A percentile compares a stretch with the other conserved stretches of the same genome.
These are phyloP conservation scores for Mythimna lalbum DNA, from an alignment of 2,888 invertebrate genomes.

Conservation along the genomic window DNA sequence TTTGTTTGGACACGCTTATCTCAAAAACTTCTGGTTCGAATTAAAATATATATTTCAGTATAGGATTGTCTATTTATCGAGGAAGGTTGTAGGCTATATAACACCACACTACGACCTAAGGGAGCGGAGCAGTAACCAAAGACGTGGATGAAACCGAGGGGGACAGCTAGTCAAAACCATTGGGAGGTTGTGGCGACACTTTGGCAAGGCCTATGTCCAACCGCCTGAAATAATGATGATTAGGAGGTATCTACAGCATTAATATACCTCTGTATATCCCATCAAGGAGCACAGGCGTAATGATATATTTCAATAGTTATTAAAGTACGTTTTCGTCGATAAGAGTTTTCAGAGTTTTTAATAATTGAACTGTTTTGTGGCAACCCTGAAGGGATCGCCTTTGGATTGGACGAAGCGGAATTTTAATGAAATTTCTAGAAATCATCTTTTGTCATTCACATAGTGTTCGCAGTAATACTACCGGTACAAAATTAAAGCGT, in stretches of 20 bases:
- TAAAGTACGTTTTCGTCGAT: not conserved
- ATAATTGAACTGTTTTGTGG: constrained; percentile 38
- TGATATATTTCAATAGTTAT: not conserved
- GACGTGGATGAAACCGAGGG: no score
- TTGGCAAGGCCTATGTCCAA: no score
- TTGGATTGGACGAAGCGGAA: constrained; percentile 85
- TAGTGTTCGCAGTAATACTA: constrained; percentile 57
- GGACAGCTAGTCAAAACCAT: not conserved
- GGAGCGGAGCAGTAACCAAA: no score
- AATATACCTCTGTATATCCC: not conserved
- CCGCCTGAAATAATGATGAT: no score
- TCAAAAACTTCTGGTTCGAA: no score
- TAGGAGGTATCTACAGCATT: not conserved
- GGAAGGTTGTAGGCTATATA: no score
- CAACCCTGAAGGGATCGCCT: constrained; percentile 78
- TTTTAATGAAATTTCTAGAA: constrained; percentile 88
- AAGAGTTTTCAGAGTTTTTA: not conserved
- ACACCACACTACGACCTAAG: no score
- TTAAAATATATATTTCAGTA: no score
- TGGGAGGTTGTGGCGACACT: no score
- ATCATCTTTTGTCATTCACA: constrained; percentile 79
- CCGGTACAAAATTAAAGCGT: constrained; percentile 30
- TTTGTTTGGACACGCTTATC: no score
- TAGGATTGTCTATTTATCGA: no score
- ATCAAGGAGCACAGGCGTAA: not conserved